Percentiles rank a stretch among this genome's conserved stretches.
Evolutionary conservation across 2,888 invertebrate species (phyloP).

Genomic region (Salticus scenicus): DNA sequence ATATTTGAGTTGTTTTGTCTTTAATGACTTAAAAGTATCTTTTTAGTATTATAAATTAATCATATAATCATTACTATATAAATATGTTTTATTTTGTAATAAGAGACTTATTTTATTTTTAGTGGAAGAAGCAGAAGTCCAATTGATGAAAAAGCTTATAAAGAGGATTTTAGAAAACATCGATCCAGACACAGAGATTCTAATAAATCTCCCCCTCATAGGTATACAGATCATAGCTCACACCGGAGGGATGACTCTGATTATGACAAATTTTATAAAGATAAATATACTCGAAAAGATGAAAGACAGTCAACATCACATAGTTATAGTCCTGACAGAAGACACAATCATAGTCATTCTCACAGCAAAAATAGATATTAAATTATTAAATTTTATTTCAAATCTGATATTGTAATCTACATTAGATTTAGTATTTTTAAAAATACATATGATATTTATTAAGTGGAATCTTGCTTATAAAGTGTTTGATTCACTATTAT

Average conservation of each 20-base stretch:
- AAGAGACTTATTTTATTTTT: no score
- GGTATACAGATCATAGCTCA: conserved; percentile 23
- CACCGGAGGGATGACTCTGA: conserved; percentile 7
- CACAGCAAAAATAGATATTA: background rate
- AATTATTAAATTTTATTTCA: background rate
- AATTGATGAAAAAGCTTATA: conserved; percentile 15
- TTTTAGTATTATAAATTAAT: no score
- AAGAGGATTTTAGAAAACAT: conserved; percentile 10
- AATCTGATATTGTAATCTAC: no score
- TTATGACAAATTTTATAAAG: conserved; percentile 8
- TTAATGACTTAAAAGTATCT: no score
- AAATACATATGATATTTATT: no score
- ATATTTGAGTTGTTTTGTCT: no score
- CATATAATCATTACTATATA: no score
- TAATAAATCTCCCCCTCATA: background rate
- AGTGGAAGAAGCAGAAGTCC: conserved; percentile 47
- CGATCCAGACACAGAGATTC: background rate
- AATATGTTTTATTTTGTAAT: no score
- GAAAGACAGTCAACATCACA: background rate
- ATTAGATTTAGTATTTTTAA: no score
- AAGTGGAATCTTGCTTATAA: no score
- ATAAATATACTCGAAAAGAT: conserved; percentile 1
- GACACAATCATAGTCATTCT: background rate
- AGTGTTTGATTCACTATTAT: no score
- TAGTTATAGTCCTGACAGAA: conserved; percentile 13